Percentiles rank a stretch among this genome's conserved stretches.
These are phyloP conservation scores for Coracias cyanogaster DNA, from an alignment of 2,797 vertebrate genomes.

Conservation along the genomic window DNA sequence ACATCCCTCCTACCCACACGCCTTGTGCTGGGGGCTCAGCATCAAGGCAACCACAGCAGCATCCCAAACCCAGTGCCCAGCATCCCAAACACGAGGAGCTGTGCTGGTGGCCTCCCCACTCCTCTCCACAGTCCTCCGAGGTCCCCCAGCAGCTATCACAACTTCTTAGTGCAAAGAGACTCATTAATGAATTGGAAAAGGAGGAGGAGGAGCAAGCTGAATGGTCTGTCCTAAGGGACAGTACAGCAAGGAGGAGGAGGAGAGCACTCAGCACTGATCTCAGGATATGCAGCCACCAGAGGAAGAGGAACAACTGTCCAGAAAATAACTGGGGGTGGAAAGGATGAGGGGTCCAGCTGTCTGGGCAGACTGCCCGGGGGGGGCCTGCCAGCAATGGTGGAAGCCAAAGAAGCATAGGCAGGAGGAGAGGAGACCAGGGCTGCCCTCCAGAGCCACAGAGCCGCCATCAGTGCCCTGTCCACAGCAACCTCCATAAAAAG, in stretches of 20 bases:
- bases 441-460: neutral
- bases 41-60: neutral
- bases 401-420: neutral
- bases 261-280: neutral
- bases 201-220: slow-evolving; percentile 55
- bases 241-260: neutral
- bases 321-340: neutral
- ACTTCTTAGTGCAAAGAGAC: slow-evolving; percentile 17
- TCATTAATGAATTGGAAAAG: slow-evolving; percentile 55
- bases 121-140: neutral
- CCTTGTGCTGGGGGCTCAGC: neutral
- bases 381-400: neutral
- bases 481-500: neutral
- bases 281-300: neutral
- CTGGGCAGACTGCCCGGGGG: neutral
- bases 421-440: neutral
- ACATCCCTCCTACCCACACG: neutral
- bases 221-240: slow-evolving; percentile 35
- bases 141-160: neutral
- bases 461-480: fast-evolving
- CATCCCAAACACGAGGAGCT: neutral
- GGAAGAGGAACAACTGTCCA: neutral
- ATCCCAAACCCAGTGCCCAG: neutral
- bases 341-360: neutral
- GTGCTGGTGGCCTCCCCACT: neutral